A percentile compares a stretch with the other conserved stretches of the same genome.
phyloP scores from a whole-genome alignment of 2,797 vertebrate species.

The Myioborus miniatus region DNA sequence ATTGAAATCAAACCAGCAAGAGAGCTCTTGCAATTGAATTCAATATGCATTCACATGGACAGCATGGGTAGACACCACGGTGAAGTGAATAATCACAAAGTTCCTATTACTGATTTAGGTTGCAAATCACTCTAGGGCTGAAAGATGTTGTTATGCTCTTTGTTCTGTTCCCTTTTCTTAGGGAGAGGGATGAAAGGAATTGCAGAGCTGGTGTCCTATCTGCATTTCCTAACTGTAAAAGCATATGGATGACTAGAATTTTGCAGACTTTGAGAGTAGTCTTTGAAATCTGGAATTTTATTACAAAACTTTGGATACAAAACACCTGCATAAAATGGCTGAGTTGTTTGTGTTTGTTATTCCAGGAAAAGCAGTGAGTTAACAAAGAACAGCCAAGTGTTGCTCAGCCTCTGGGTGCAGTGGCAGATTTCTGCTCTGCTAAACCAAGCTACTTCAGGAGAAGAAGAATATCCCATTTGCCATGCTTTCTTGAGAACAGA shows the following conservation, averaged over 20 bases:
- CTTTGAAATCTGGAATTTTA: background rate
- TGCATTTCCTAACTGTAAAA: background rate
- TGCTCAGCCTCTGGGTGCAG: background rate
- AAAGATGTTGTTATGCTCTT: background rate
- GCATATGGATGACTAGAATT: background rate
- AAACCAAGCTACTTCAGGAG: background rate
- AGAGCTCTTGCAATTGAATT: background rate
- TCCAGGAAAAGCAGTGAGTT: background rate
- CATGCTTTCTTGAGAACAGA: background rate
- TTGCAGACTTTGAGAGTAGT: background rate
- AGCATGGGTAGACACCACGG: background rate
- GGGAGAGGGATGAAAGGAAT: background rate
- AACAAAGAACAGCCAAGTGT: background rate
- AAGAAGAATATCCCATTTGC: background rate
- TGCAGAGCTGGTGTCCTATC: background rate
- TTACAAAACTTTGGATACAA: background rate
- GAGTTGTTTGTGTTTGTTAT: background rate
- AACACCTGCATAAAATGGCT: background rate
- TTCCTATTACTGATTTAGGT: background rate
- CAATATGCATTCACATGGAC: background rate
- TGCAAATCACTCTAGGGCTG: background rate
- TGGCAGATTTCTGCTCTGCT: background rate
- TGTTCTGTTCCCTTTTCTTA: background rate
- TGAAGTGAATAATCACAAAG: background rate
- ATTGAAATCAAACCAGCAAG: background rate